A percentile compares a stretch with the other conserved stretches of the same genome.
Evolutionary conservation across 2,888 invertebrate genomes (phyloP).

Genomic region (Melanchra persicariae): DNA sequence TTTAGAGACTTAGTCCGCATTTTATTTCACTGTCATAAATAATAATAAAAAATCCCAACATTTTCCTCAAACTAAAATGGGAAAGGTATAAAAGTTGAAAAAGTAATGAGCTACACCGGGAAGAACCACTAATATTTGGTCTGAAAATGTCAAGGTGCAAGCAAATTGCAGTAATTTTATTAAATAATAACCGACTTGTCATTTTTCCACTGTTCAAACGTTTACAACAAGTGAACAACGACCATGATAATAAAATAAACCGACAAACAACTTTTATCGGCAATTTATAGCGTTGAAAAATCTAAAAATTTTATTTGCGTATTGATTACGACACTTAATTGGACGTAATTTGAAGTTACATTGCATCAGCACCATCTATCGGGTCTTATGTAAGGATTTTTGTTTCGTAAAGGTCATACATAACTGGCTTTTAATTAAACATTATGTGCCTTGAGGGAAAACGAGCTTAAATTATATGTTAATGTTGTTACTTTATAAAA

Average conservation of each 20-base stretch:
- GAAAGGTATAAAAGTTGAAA: neutral
- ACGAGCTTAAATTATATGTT: constrained; percentile 56
- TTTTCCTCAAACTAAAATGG: constrained; percentile 13
- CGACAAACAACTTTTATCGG: constrained; percentile 63
- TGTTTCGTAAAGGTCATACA: constrained; percentile 65
- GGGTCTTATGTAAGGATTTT: constrained; percentile 63
- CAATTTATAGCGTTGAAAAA: constrained; percentile 50
- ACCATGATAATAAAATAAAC: constrained; percentile 63
- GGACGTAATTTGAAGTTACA: constrained; percentile 68
- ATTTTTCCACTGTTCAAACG: constrained; percentile 71
- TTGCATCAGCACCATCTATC: constrained; percentile 74
- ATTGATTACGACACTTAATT: constrained; percentile 64
- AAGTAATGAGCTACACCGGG: constrained; percentile 33
- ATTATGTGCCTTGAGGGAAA: constrained; percentile 53
- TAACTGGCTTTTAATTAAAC: constrained; percentile 58
- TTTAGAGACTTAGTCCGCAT: accelerated
- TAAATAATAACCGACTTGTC: constrained; percentile 67
- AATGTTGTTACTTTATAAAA: constrained; percentile 53
- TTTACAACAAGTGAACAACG: constrained; percentile 63
- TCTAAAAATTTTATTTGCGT: constrained; percentile 59
- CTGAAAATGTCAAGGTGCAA: constrained; percentile 75
- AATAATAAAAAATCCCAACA: neutral
- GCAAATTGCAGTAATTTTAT: constrained; percentile 72
- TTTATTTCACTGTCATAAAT: neutral
- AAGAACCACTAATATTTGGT: constrained; percentile 57